Conservation (phyloP, 2,888 invertebrate species). For the Rhaphigaster nebulosa region DNA sequence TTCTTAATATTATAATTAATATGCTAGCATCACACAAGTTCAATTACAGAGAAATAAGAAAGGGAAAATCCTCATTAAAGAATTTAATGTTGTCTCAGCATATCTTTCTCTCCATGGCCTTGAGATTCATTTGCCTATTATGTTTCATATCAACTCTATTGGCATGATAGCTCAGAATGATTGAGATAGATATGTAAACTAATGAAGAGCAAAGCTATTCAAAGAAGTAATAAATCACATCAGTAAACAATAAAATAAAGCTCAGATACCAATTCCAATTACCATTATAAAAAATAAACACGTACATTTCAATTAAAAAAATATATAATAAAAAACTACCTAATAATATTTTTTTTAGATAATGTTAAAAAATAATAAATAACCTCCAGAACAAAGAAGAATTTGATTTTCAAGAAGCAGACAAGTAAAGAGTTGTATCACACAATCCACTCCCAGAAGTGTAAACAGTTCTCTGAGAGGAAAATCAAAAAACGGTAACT, state of each 20-base stretch:
- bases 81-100: constrained; percentile 24
- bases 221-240: constrained; percentile 6
- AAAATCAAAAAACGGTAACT: constrained; percentile 95
- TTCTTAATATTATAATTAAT: not conserved
- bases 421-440: constrained; percentile 94
- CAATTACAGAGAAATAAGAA: not conserved
- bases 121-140: constrained; percentile 47
- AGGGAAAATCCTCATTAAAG: not conserved
- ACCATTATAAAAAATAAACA: not conserved
- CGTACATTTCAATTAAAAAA: constrained; percentile 39
- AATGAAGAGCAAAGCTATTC: not conserved
- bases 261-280: not conserved
- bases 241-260: not conserved
- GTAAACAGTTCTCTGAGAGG: constrained; percentile 89
- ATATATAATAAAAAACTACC: not conserved
- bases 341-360: not conserved
- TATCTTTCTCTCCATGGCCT: constrained; percentile 35
- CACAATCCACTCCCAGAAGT: constrained; percentile 90
- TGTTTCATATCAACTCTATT: constrained; percentile 45
- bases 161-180: constrained; percentile 14
- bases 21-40: not conserved
- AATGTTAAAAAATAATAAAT: constrained; percentile 27
- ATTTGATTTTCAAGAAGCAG: constrained; percentile 97
- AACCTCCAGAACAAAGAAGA: constrained; percentile 91
- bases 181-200: not conserved